Base-by-base conservation (phyloP, 2,888 invertebrate genomes). In the Halictus quadricinctus region DNA sequence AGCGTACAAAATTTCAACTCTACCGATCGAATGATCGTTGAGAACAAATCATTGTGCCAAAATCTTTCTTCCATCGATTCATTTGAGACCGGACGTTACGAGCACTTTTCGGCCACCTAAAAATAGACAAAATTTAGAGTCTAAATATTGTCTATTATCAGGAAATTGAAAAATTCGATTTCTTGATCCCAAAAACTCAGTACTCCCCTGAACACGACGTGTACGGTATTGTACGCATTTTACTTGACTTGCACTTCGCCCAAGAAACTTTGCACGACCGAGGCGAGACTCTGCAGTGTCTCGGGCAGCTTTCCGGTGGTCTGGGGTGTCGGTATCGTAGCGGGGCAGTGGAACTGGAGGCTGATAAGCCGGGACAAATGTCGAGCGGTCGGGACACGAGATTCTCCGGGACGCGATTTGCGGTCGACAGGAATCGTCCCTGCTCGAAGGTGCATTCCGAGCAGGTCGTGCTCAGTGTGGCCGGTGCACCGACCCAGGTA, bases 401-500 rank as follows among this genome's bases (percentile, higher is more conserved):
- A 87, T 86, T 83, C 81, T 54, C 86, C 48, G n/a, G 75, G 76
- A 25, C 70, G 79, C 79, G 80, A 80, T 83, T 75, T 79, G 70
- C 73, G 87, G 82, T 79, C 79, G 87, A 84, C 84, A 69, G 84
- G 74, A 84, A 84, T 82, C 79, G 80, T 82, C 80, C 66, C 43
- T 80, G 79, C 73, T 66, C 70, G 87, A 66, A 86, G 83, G 90
- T 81, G 90, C 90, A 89, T 89, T 89, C 90, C 90, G 84, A 83
- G 70, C 88, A 86, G 90, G 84, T 89, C 87, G 90, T 84, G 90
- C 85, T 88, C 81, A 82, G 76, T 69, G 73, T 80, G 81, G 85
- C 82, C 85, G 83, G 84, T 85, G 86, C 89, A 89, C 81, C 89
- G 81, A 82, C 87, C 86, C 88, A 80, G 84, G 89, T 90, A 91